These are phyloP conservation scores for Macrostomum cliftonense DNA, from an alignment of 2,888 invertebrate species.

Conservation along the genomic window DNA sequence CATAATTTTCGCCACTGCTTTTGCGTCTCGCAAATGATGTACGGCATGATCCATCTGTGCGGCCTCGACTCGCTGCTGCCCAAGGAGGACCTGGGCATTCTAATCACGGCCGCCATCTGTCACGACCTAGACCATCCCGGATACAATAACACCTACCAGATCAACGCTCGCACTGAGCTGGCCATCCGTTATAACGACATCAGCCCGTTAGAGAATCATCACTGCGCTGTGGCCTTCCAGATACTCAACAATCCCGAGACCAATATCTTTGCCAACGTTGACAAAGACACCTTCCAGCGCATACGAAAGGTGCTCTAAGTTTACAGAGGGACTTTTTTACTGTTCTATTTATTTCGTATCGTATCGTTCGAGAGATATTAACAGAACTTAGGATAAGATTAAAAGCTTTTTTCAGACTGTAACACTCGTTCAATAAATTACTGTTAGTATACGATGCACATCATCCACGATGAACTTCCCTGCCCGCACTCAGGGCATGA, in stretches of 20 bases:
- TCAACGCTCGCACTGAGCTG: slow-evolving; percentile 62
- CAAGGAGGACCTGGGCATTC: slow-evolving; percentile 30
- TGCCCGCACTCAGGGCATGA: slow-evolving; percentile 30
- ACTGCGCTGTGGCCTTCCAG: slow-evolving; percentile 63
- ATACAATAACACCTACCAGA: slow-evolving; percentile 42
- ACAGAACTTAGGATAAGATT: too few relatives aligned
- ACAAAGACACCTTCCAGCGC: slow-evolving; percentile 34
- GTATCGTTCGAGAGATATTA: too few relatives aligned
- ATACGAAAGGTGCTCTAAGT: slow-evolving; percentile 31
- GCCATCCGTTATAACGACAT: slow-evolving; percentile 67
- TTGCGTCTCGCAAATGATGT: slow-evolving; percentile 68
- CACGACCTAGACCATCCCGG: slow-evolving; percentile 49
- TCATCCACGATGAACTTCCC: too few relatives aligned
- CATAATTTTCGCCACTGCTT: slow-evolving; percentile 70
- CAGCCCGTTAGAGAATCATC: slow-evolving; percentile 65
- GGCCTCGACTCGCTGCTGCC: slow-evolving; percentile 27
- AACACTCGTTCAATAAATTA: too few relatives aligned
- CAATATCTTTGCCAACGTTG: slow-evolving; percentile 55
- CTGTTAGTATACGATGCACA: too few relatives aligned
- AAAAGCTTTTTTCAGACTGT: too few relatives aligned
- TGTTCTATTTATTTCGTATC: too few relatives aligned
- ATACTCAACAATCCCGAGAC: slow-evolving; percentile 58
- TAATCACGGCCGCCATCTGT: slow-evolving; percentile 56
- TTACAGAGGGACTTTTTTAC: too few relatives aligned
- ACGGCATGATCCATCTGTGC: slow-evolving; percentile 37